phyloP scores from a whole-genome alignment of 2,113 vertebrate genomes.

The Rhizomys pruinosus region DNA sequence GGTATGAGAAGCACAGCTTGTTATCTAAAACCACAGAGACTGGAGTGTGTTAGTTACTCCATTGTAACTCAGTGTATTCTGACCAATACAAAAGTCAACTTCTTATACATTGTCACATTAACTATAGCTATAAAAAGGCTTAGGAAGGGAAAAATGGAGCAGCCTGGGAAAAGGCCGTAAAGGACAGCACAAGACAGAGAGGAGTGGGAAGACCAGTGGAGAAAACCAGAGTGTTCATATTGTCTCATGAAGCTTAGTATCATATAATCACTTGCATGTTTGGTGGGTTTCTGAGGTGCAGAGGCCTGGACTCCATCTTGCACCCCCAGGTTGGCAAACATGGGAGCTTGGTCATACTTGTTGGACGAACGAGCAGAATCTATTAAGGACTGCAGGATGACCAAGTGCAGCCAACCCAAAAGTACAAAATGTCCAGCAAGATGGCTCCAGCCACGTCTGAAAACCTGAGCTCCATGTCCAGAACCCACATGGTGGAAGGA shows the following conservation, averaged over 20 bases:
- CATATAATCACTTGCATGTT: background rate
- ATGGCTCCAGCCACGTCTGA: too few species aligned
- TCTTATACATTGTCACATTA: background rate
- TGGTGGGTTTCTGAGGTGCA: background rate
- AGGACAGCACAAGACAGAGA: background rate
- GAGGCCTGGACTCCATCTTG: background rate
- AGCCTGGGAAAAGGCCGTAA: background rate
- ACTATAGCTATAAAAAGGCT: background rate
- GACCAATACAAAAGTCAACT: background rate
- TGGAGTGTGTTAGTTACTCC: background rate
- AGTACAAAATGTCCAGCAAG: background rate
- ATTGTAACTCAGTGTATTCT: background rate
- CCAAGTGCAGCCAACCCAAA: background rate
- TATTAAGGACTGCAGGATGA: background rate
- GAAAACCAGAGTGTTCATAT: background rate
- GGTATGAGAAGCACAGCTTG: slow-evolving; percentile 19
- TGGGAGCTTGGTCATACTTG: background rate
- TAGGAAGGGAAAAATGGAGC: background rate
- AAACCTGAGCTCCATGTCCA: too few species aligned
- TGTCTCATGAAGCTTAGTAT: background rate
- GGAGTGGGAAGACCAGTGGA: background rate
- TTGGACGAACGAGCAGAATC: background rate
- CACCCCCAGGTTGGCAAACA: background rate
- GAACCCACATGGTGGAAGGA: too few species aligned
- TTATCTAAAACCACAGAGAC: background rate